Base-by-base conservation (phyloP, 2,888 invertebrate species). In the Synanthedon formicaeformis region DNA sequence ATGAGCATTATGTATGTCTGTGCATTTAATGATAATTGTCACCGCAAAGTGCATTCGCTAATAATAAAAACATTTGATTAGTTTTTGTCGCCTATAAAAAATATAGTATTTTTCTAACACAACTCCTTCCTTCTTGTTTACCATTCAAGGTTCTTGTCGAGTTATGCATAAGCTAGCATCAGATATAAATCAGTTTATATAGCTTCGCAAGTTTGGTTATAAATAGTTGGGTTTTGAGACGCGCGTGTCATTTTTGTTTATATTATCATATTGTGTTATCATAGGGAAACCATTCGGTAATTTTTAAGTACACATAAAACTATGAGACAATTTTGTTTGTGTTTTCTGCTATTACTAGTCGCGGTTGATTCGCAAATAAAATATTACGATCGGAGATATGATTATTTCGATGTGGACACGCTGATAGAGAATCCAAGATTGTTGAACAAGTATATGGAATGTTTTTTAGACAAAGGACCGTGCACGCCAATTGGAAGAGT, bases 401-500 rank as follows among this genome's bases (percentile, higher is more conserved):
- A 93, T 68, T 91, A 91, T 67, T 87, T 93, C 55, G 90, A 94
- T 67, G 68, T 93, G 52, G 93, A 94, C 59, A 85, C 89, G 61
- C 89, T 93, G 58, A 75, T 93, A 41, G 77, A 75, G 49, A 93
- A 91, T 71, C 90, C 91, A 16, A 88, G 93, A 55, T 76, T 94
- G 51, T 73, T 93, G 40, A 89, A 88, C 62, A 92, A 90, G 63
- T 93, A 94, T 68, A 80, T 92, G 60, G 90, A 91, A 54, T 94
- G 94, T 66, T 81, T 81, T 56, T 60, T 82, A 27, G 68, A 69
- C 41, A 68, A 64, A 62, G 81, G 81, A 34, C 81, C 81, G 3
- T 82, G 82, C 53, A 75, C 81, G 6, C 81, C 81, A 1, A 60
- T 81, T 6, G 81, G 81, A 56, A 70, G 71, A 62, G 69, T 71